Evolutionary conservation across 2,113 vertebrate genomes (phyloP), one percentile per base, ranked within the genome.

Genomic region (Platichthys stellatus): DNA sequence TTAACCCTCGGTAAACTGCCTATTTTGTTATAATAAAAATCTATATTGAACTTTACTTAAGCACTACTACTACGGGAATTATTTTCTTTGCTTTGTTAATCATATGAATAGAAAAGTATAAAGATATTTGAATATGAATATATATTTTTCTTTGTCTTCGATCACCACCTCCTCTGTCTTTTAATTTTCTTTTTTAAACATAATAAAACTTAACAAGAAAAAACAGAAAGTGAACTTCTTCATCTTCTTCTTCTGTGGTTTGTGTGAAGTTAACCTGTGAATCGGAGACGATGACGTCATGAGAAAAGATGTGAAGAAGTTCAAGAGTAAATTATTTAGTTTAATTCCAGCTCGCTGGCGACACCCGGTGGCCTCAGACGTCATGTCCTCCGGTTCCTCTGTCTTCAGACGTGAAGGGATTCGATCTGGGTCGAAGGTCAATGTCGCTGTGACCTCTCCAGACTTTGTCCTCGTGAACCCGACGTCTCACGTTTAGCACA

Each of bases 11-110:
- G 94, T 97, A 96, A 94, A 97, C 96, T 97, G 97, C 96, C 96
- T 99, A 99, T 99, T 99, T 99, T 99, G 96, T 97, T 98, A 99
- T 97, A 97, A 97, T 95, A 95, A 96, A 95, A 95, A 94, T 95
- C 92, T 96, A 96, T 97, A 97, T 97, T 96, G 95, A 97, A 96
- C 94, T 96, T 95, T 95, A 95, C 95, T 95, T 96, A 93, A 96
- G 95, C 94, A 96, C 93, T 96, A 95, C 95, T 95, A 96, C 94
- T 95, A 96, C 94, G 94, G 95, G 94, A 96, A 94, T 97, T 96
- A 95, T 97, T 97, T 97, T 97, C 94, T 96, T 95, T 95, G 95
- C 94, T 95, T 96, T 94, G 90, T 94, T 95, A 95, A 94, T 84
- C 93, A 94, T 94, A 94, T 86, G 77, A 92, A 79, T 90, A 94